A percentile compares a stretch with the other conserved stretches of the same genome.
phyloP scores from a whole-genome alignment of 2,888 invertebrate genomes.

The Caenorhabditis uteleia region DNA sequence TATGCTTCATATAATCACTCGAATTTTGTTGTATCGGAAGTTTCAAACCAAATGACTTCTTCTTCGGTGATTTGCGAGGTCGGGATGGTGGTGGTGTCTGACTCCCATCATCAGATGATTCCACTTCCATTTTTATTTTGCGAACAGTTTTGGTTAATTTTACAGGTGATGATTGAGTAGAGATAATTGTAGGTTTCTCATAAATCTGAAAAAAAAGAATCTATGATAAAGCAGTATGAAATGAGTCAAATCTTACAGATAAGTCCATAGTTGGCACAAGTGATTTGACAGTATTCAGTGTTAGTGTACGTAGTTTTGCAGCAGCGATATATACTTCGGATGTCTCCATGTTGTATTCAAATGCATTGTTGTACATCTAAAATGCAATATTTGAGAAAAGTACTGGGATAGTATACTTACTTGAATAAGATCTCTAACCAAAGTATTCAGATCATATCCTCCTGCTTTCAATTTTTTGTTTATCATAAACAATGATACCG shows the following conservation, averaged over 20 bases:
- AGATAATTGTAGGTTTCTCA: conserved; percentile 4
- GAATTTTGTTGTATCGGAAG: too few relatives aligned
- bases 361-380: conserved; percentile 91
- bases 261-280: conserved; percentile 31
- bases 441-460: conserved; percentile 77
- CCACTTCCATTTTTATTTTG: conserved; percentile 20
- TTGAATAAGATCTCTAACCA: conserved; percentile 79
- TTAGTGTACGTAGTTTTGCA: conserved; percentile 75
- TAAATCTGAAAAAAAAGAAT: too few relatives aligned
- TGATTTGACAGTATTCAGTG: conserved; percentile 49
- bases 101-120: conserved; percentile 18
- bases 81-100: background rate
- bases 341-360: conserved; percentile 83
- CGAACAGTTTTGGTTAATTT: conserved; percentile 8
- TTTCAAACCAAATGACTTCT: conserved; percentile 21
- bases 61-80: conserved; percentile 36
- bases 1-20: conserved; percentile 12
- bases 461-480: conserved; percentile 72
- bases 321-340: conserved; percentile 86
- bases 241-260: background rate
- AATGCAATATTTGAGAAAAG: background rate
- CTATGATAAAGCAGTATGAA: too few relatives aligned
- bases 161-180: background rate
- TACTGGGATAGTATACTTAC: background rate
- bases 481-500: conserved; percentile 91